Evolutionary conservation across 2,888 invertebrate genomes (phyloP).

Genomic region (Linnaemya vulpina): DNA sequence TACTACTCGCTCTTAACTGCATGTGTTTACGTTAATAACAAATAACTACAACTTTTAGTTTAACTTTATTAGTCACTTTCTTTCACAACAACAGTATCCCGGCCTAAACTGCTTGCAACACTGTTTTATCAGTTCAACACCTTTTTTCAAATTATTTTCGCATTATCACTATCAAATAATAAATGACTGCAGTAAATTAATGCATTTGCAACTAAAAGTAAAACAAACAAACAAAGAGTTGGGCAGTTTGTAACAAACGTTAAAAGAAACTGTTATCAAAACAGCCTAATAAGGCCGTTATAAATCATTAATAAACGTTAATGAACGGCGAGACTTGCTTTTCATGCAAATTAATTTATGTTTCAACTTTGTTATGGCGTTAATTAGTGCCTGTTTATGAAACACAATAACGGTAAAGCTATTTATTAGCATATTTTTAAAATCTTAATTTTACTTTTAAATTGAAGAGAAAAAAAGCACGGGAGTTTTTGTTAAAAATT

Average conservation of each 20-base stretch:
- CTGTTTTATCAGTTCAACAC: neutral
- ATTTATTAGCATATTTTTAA: too few species aligned
- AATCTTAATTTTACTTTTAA: too few species aligned
- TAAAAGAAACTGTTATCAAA: neutral
- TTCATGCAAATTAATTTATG: too few species aligned
- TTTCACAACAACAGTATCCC: neutral
- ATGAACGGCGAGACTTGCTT: neutral
- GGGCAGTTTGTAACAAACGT: neutral
- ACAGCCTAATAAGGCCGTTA: neutral
- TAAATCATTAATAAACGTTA: neutral
- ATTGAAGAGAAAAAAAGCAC: too few species aligned
- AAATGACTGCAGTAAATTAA: neutral
- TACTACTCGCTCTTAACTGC: too few species aligned
- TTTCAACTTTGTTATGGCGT: too few species aligned
- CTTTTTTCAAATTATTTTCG: neutral
- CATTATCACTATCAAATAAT: neutral
- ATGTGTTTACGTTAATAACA: too few species aligned
- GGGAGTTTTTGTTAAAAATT: too few species aligned
- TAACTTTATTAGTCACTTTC: neutral
- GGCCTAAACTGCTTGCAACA: neutral
- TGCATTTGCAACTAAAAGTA: neutral
- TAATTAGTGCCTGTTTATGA: too few species aligned
- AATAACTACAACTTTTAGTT: neutral
- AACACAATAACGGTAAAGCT: too few species aligned
- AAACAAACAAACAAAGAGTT: neutral